Conservation (phyloP, 2,888 invertebrate species). For the Pseudanteris insignis region DNA sequence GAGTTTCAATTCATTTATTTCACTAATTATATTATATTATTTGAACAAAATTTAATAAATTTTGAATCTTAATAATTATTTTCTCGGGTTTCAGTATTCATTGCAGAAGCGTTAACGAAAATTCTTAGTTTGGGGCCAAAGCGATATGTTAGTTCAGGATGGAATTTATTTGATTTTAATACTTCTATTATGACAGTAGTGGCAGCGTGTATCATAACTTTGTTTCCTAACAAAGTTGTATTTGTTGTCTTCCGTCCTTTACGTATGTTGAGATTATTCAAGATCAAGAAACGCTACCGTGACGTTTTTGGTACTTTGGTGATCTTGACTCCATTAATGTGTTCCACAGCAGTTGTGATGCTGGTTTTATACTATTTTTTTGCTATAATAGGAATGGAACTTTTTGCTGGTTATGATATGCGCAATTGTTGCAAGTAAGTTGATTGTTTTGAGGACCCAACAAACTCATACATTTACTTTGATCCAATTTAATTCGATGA, state of each 20-base stretch:
- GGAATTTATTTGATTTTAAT: slow-evolving; percentile 84
- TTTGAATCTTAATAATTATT: too few species aligned
- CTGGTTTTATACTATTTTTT: slow-evolving; percentile 87
- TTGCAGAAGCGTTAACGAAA: slow-evolving; percentile 77
- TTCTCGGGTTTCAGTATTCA: slow-evolving; percentile 79
- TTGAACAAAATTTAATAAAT: too few species aligned
- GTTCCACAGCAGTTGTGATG: slow-evolving; percentile 84
- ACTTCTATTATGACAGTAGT: slow-evolving; percentile 75
- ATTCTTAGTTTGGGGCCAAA: slow-evolving; percentile 77
- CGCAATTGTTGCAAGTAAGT: slow-evolving; percentile 82
- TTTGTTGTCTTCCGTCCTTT: slow-evolving; percentile 79
- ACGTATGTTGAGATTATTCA: slow-evolving; percentile 76
- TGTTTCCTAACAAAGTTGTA: slow-evolving; percentile 76
- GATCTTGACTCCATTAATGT: slow-evolving; percentile 82
- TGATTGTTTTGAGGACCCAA: neutral
- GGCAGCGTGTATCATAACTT: slow-evolving; percentile 74
- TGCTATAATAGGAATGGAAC: slow-evolving; percentile 89
- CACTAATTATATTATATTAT: too few species aligned
- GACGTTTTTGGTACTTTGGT: slow-evolving; percentile 86
- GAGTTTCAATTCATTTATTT: too few species aligned
- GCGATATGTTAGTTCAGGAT: slow-evolving; percentile 81
- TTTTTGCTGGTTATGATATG: slow-evolving; percentile 79
- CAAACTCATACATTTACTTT: neutral
- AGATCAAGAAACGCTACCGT: slow-evolving; percentile 81
- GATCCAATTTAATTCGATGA: neutral